Base-by-base conservation (phyloP, 2,113 vertebrate species). In the Macaca nemestrina region DNA sequence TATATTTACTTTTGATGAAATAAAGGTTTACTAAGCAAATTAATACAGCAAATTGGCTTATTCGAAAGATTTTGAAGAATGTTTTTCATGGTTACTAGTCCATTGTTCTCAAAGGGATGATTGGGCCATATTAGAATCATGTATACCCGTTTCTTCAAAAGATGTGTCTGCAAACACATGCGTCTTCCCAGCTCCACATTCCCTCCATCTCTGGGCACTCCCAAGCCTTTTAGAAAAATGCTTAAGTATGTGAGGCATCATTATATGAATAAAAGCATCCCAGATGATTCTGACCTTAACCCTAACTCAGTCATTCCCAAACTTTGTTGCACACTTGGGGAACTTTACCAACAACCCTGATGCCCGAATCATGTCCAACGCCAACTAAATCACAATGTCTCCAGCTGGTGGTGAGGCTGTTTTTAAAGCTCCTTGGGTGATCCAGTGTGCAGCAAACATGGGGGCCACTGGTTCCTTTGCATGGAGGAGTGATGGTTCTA, bases 21-120 rank as follows among this genome's bases (percentile, higher is more conserved):
- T 94, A 94, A 94, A 68, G 7, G 9, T 10, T 70, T 96, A 87
- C 32, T 86, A 10, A 61, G 59, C 59, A 61, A 61, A 27, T 61
- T 61, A 81, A 84, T 88, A 88, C 59, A 45, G 52, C 3, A 93
- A 70, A 76, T 87, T 89, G 38, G 30, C 55, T 93, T 95, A 97
- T 81, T 12, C 43, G 43, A 90, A 81, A 92, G 30, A 45, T 72
- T 79, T 84, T 97, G 43, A 61, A 96, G 90, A 93, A 67, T 78
- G 55, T 78, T 92, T 92, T 50, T 80, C 27, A 27, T 64, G 52
- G 40, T 20, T 4, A 45, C 16, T 70, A 88, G 50, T 68, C 4
- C 12, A 61, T 82, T 88, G 35, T 87, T 96, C 23, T 92, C 52
- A 81, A 12, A 79, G 61, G 17, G n/a, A 23, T 85, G 32, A 82